A percentile compares a stretch with the other conserved stretches of the same genome.
Conservation (phyloP, 2,113 vertebrate species). For the Rhipidura dahli region DNA sequence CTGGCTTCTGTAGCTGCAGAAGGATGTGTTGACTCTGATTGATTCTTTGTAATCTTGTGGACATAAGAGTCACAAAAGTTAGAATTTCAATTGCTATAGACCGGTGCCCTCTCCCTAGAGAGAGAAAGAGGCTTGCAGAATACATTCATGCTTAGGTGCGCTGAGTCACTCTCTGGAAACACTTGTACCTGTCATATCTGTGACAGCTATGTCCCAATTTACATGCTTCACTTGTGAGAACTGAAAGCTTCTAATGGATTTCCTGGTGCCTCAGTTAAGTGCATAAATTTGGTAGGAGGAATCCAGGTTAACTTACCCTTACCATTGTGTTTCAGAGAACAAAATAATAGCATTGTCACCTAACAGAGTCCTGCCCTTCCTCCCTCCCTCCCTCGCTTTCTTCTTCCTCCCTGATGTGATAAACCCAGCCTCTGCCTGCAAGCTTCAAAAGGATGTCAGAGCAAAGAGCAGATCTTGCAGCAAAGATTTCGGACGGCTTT, state of each 20-base stretch:
- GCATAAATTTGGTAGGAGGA: constrained; percentile 16
- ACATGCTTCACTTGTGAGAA: neutral
- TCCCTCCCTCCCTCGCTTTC: neutral
- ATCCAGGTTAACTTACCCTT: neutral
- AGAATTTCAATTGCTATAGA: neutral
- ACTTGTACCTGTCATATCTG: neutral
- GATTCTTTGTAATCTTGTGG: neutral
- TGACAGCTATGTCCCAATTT: neutral
- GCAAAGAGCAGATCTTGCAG: constrained; percentile 92
- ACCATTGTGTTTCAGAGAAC: neutral
- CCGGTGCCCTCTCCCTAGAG: accelerated
- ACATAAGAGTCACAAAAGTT: neutral
- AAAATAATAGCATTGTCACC: neutral
- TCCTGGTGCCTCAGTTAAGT: neutral
- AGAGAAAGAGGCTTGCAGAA: neutral
- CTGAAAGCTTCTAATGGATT: constrained; percentile 12
- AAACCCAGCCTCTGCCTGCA: constrained; percentile 87
- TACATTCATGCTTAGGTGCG: neutral
- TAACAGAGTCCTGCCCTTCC: constrained; percentile 9
- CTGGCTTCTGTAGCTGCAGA: neutral
- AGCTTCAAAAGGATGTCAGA: constrained; percentile 92
- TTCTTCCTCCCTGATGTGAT: neutral
- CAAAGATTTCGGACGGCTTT: constrained; percentile 87
- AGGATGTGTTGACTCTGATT: neutral
- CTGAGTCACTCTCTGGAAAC: neutral